Conservation (phyloP, 2,888 invertebrate species). For the Carabus problematicus region DNA sequence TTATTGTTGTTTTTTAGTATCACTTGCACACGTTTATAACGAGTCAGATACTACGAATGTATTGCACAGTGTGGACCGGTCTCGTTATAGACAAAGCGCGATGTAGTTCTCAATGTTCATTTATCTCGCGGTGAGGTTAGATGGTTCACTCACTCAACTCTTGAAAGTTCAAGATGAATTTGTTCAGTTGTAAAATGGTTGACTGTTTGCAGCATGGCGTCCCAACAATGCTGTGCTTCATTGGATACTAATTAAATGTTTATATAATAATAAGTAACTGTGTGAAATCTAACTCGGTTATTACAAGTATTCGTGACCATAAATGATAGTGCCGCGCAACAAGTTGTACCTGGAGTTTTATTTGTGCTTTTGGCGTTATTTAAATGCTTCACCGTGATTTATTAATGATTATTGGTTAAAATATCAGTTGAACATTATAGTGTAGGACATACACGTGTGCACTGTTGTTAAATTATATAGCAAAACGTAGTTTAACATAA, state of each 20-base stretch:
- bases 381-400: conserved; percentile 28
- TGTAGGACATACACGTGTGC: conserved; percentile 7
- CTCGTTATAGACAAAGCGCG: conserved; percentile 26
- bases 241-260: conserved; percentile 8
- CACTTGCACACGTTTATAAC: no score
- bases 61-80: conserved; percentile 12
- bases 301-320: conserved; percentile 7
- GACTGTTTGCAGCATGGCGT: conserved; percentile 29
- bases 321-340: conserved; percentile 15
- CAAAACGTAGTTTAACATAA: conserved; percentile 4
- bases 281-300: neutral
- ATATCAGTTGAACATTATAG: neutral
- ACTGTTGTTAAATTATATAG: conserved; percentile 14
- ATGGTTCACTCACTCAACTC: conserved; percentile 28
- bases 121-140: conserved; percentile 33
- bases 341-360: conserved; percentile 16
- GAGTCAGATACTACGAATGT: no score
- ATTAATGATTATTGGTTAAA: conserved; percentile 7
- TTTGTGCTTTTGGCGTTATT: conserved; percentile 16
- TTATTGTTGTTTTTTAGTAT: no score
- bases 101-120: conserved; percentile 29
- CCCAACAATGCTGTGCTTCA: conserved; percentile 21
- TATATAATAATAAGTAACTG: neutral
- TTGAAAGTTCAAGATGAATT: conserved; percentile 37
- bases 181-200: conserved; percentile 28